phyloP scores from a whole-genome alignment of 2,113 vertebrate genomes.

The Chaetops frenatus region DNA sequence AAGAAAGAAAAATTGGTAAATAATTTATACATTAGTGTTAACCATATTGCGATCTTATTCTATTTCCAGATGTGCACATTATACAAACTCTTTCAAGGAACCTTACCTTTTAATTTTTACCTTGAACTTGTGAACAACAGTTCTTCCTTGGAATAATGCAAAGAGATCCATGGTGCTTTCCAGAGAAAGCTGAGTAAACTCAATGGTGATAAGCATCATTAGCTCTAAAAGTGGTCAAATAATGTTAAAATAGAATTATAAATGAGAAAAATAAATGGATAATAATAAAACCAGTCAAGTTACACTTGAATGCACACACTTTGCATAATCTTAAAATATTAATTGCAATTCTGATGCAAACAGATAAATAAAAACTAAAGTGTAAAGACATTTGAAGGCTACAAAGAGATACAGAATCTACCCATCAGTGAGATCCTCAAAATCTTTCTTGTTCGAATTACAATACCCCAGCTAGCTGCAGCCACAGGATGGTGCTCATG shows the following conservation, averaged over 20 bases:
- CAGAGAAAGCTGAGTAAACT: background rate
- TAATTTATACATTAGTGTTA: background rate
- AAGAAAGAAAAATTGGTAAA: background rate
- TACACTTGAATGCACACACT: background rate
- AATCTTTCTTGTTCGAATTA: background rate
- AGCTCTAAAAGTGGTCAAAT: background rate
- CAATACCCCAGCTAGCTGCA: background rate
- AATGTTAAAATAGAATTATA: background rate
- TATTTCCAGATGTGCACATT: background rate
- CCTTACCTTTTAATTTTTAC: background rate
- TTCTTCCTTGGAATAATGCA: background rate
- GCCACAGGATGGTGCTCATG: constrained; percentile 55
- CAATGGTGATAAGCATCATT: background rate
- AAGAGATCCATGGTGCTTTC: background rate
- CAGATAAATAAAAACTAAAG: background rate
- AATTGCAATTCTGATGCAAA: background rate
- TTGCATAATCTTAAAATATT: background rate
- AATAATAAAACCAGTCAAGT: background rate
- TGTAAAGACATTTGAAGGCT: background rate
- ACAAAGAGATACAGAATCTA: background rate
- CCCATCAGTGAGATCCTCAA: background rate
- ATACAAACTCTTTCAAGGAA: background rate
- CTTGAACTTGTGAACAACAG: background rate
- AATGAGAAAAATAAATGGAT: background rate
- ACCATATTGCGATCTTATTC: background rate